A percentile compares a stretch with the other conserved stretches of the same genome.
These are phyloP conservation scores for Urechis unicinctus DNA, from an alignment of 2,888 invertebrate species.

Conservation along the genomic window DNA sequence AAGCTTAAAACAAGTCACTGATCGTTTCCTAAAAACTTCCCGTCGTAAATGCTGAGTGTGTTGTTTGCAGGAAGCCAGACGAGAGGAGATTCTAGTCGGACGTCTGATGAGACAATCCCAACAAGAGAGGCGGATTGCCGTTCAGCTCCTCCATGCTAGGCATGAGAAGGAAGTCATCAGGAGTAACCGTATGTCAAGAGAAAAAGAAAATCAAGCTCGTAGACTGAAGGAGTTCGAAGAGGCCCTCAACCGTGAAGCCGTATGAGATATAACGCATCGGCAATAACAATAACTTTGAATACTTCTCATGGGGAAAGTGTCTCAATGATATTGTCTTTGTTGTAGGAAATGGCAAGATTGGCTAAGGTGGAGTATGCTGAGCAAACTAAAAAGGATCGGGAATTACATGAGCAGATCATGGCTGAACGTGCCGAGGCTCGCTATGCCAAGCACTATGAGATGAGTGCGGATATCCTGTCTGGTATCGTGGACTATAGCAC, in stretches of 20 bases:
- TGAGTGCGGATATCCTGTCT: slow-evolving; percentile 34
- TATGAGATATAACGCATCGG: slow-evolving; percentile 20
- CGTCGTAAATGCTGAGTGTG: too few species aligned
- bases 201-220: slow-evolving; percentile 44
- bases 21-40: too few species aligned
- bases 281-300: neutral
- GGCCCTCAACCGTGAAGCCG: slow-evolving; percentile 46
- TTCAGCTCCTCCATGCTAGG: slow-evolving; percentile 47
- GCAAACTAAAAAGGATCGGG: slow-evolving; percentile 40
- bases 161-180: slow-evolving; percentile 49
- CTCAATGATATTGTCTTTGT: too few species aligned
- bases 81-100: slow-evolving; percentile 49
- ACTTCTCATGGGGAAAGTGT: too few species aligned
- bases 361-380: slow-evolving; percentile 42
- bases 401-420: slow-evolving; percentile 44
- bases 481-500: slow-evolving; percentile 44
- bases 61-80: slow-evolving; percentile 35
- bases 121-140: slow-evolving; percentile 48
- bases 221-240: slow-evolving; percentile 47
- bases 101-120: slow-evolving; percentile 49
- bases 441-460: slow-evolving; percentile 44
- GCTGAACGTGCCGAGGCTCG: slow-evolving; percentile 38
- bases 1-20: too few species aligned
- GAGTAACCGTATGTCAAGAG: slow-evolving; percentile 41
- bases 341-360: slow-evolving; percentile 45